Evolutionary conservation across 1,140 invertebrate species (phyloP).

Genomic region (Zaprionus tsacasi): DNA sequence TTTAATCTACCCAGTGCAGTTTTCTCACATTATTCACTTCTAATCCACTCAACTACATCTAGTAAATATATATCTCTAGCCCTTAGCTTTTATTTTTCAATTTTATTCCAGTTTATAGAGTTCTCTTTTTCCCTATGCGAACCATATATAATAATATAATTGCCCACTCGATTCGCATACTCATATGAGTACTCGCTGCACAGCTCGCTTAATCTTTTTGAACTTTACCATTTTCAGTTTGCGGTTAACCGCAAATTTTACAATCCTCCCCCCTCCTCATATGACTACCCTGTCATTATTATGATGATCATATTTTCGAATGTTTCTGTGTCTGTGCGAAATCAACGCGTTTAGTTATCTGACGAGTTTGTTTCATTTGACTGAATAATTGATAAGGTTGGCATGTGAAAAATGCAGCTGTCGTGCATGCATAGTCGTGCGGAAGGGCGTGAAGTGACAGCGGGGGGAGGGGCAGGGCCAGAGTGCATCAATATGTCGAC

Average conservation of each 20-base stretch:
- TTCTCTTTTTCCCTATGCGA: no score
- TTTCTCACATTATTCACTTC: no score
- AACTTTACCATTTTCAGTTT: background rate
- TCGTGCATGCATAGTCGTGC: slow-evolving; percentile 2
- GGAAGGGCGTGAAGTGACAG: background rate
- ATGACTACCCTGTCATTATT: no score
- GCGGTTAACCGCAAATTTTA: background rate
- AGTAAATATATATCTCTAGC: no score
- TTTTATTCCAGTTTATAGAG: no score
- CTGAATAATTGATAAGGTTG: background rate
- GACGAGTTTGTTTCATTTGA: background rate
- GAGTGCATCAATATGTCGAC: slow-evolving; percentile 16
- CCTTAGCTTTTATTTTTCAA: no score
- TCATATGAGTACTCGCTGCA: background rate
- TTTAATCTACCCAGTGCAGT: no score
- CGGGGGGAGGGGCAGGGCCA: background rate
- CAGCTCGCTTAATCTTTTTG: background rate
- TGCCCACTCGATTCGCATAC: no score
- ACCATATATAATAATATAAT: no score
- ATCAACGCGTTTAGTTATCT: background rate
- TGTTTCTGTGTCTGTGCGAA: slow-evolving; percentile 1
- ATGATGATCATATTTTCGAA: background rate
- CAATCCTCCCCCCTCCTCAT: background rate
- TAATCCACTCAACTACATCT: no score
- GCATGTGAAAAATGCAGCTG: slow-evolving; percentile 53